A percentile compares a stretch with the other conserved stretches of the same genome.
Evolutionary conservation across 2,888 invertebrate species (phyloP).

Genomic region (Conus canariensis): DNA sequence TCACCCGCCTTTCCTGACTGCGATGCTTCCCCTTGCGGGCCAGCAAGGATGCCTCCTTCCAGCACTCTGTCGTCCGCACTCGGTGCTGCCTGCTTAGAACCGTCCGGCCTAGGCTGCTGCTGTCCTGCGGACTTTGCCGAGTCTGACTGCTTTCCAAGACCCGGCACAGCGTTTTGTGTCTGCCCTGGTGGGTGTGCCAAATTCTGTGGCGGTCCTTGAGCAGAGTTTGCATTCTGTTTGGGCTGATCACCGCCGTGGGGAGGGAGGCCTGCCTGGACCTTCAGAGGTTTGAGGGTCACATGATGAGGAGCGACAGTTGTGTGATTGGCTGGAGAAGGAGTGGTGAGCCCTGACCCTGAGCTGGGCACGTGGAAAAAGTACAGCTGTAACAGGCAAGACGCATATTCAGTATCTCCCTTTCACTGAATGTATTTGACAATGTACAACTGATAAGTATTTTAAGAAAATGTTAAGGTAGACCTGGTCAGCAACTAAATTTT

Average conservation of each 20-base stretch:
- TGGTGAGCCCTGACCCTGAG: conserved; percentile 39
- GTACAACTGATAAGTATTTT: too few relatives aligned
- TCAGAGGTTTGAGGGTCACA: neutral
- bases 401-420: neutral
- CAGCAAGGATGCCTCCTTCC: neutral
- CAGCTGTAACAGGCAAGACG: conserved; percentile 57
- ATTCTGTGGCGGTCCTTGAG: neutral
- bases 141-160: neutral
- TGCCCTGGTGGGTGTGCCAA: neutral
- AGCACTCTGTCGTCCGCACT: neutral
- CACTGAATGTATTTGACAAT: neutral
- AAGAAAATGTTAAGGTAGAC: too few relatives aligned
- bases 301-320: neutral
- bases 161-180: neutral
- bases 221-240: neutral
- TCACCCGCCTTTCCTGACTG: neutral
- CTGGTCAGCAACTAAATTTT: too few relatives aligned
- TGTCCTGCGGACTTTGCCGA: neutral
- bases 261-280: neutral
- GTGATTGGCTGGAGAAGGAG: conserved; percentile 40
- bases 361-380: conserved; percentile 71
- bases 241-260: neutral
- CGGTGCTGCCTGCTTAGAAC: too few relatives aligned
- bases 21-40: neutral
- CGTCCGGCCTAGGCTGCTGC: neutral